These are phyloP conservation scores for Rhodinocichla rosea DNA, from an alignment of 2,113 vertebrate genomes.

Conservation along the genomic window DNA sequence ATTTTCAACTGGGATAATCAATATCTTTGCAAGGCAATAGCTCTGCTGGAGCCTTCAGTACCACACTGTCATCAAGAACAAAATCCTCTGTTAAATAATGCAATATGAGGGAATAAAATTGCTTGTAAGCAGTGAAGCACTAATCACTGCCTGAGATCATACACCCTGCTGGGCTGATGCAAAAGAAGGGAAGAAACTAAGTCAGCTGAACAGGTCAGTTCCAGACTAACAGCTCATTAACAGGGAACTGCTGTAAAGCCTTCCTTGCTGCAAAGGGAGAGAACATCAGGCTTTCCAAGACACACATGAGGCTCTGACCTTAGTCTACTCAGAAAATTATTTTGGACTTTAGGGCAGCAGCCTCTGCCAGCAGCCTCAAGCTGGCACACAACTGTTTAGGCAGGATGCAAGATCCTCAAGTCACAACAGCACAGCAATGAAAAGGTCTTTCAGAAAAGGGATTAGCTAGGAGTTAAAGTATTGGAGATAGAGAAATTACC, in stretches of 20 bases:
- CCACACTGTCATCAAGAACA: not conserved
- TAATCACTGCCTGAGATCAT: not conserved
- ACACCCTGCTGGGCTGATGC: not conserved
- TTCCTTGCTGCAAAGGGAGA: not conserved
- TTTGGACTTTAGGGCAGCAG: not conserved
- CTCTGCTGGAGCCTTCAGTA: not conserved
- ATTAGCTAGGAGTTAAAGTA: not conserved
- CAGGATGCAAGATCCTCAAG: not conserved
- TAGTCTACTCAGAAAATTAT: not conserved
- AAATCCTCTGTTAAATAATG: not conserved
- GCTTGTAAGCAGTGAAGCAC: not conserved
- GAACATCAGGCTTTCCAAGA: not conserved
- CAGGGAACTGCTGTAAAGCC: not conserved
- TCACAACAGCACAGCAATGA: not conserved
- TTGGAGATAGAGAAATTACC: not conserved
- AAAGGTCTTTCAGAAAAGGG: not conserved
- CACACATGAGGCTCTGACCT: not conserved
- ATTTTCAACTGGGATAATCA: not conserved
- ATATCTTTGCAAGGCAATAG: not conserved
- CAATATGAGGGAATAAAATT: not conserved
- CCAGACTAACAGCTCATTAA: not conserved
- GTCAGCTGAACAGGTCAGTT: not conserved
- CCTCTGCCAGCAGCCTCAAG: constrained; percentile 3
- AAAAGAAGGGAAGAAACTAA: not conserved
- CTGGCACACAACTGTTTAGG: not conserved